Evolutionary conservation across 2,113 vertebrate genomes (phyloP).

Genomic region (Tursiops truncatus): DNA sequence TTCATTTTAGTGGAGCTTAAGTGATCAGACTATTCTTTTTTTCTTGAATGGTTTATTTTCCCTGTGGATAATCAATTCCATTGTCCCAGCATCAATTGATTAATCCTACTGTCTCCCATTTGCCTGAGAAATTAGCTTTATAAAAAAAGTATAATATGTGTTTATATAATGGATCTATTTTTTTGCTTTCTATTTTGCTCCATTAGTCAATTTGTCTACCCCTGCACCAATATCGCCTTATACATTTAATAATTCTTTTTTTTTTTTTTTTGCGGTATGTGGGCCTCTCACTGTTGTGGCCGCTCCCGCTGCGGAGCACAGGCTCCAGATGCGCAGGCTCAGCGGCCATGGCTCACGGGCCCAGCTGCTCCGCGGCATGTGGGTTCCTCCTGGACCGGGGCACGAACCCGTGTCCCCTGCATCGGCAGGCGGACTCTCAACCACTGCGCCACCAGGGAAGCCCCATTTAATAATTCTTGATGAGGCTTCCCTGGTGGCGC

Average conservation of each 20-base stretch:
- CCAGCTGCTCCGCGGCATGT: too few relatives aligned
- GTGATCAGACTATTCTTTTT: neutral
- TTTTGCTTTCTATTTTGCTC: neutral
- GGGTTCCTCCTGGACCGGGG: too few relatives aligned
- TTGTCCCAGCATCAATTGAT: neutral
- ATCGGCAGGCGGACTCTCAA: too few relatives aligned
- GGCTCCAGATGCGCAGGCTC: too few relatives aligned
- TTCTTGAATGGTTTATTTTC: conserved; percentile 40
- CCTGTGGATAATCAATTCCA: conserved; percentile 19
- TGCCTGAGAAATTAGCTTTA: conserved; percentile 59
- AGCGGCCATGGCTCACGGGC: too few relatives aligned
- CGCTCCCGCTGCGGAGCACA: too few relatives aligned
- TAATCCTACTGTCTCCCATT: neutral
- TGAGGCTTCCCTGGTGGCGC: too few relatives aligned
- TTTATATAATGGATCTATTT: neutral
- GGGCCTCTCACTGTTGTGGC: too few relatives aligned
- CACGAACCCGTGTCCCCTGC: too few relatives aligned
- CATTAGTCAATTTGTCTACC: neutral
- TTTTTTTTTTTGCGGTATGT: too few relatives aligned
- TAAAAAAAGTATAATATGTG: neutral
- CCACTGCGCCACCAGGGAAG: too few relatives aligned
- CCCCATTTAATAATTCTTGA: neutral
- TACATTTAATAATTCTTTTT: neutral
- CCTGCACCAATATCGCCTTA: neutral
- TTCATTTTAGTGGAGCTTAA: conserved; percentile 33